Conservation (phyloP, 92 coral and sea anemone genomes). For the Ricordea florida region DNA sequence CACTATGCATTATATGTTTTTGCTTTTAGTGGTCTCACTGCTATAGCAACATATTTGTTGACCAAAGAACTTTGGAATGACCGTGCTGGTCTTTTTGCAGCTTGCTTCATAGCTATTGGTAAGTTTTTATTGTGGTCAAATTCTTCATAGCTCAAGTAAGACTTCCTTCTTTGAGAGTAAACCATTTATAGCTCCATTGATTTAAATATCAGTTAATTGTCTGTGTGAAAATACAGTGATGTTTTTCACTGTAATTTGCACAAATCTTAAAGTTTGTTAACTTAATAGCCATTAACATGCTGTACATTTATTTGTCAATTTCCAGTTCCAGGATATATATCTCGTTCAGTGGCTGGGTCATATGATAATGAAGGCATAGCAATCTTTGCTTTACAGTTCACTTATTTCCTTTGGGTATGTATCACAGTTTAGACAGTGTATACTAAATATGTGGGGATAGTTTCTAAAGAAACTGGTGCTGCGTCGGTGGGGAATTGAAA, state of each 20-base stretch:
- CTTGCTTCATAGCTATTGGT: constrained; percentile 98
- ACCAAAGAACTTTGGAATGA: constrained; percentile 99
- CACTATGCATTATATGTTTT: too few species aligned
- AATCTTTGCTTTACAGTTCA: constrained; percentile 96
- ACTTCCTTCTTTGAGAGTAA: background rate
- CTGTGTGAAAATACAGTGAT: background rate
- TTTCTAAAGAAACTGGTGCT: too few species aligned
- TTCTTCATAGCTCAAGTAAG: background rate
- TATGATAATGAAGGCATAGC: constrained; percentile 99
- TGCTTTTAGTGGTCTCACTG: constrained; percentile 95
- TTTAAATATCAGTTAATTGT: background rate
- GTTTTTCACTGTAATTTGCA: too few species aligned
- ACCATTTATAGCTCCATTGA: background rate
- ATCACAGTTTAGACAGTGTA: too few species aligned
- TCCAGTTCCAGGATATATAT: constrained; percentile 97
- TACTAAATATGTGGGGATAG: too few species aligned
- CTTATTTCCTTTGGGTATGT: constrained; percentile 95
- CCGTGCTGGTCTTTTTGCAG: constrained; percentile 98
- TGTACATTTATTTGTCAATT: too few species aligned
- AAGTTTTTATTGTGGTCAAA: background rate
- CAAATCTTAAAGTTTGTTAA: too few species aligned
- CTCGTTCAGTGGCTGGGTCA: constrained; percentile 99
- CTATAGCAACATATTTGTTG: constrained; percentile 93
- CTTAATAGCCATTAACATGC: too few species aligned
- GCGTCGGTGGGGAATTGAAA: too few species aligned